These are phyloP conservation scores for Hoplodrina blanda DNA, from an alignment of 2,888 invertebrate species.

Conservation along the genomic window DNA sequence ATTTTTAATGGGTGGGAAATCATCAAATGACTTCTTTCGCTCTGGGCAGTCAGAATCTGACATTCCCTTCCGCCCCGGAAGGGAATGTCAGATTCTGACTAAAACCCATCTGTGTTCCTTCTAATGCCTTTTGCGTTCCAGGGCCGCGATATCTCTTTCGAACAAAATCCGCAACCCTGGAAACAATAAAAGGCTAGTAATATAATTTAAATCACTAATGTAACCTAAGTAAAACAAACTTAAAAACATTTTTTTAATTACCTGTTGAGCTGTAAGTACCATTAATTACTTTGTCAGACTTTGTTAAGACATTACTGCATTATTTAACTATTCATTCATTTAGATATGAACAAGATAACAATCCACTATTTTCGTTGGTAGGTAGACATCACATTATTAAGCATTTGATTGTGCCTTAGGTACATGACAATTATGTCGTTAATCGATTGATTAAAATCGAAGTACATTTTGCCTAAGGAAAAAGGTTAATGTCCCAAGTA, in stretches of 20 bases:
- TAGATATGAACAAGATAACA: not conserved
- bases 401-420: not conserved
- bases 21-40: too few relatives aligned
- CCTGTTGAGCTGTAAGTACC: not conserved
- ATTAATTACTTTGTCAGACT: conserved; percentile 6
- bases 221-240: too few relatives aligned
- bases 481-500: conserved; percentile 39
- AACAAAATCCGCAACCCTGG: too few relatives aligned
- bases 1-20: too few relatives aligned
- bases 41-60: too few relatives aligned
- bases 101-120: too few relatives aligned
- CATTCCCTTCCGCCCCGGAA: too few relatives aligned
- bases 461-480: conserved; percentile 25
- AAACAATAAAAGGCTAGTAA: too few relatives aligned
- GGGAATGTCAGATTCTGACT: too few relatives aligned
- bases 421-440: conserved; percentile 43
- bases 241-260: conserved; percentile 20
- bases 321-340: conserved; percentile 1
- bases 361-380: not conserved
- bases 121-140: too few relatives aligned
- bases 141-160: too few relatives aligned
- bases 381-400: conserved; percentile 11
- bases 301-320: conserved; percentile 23
- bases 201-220: too few relatives aligned
- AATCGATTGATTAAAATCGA: conserved; percentile 12